phyloP scores from a whole-genome alignment of 1,140 invertebrate species.

The Latrodectus geometricus region DNA sequence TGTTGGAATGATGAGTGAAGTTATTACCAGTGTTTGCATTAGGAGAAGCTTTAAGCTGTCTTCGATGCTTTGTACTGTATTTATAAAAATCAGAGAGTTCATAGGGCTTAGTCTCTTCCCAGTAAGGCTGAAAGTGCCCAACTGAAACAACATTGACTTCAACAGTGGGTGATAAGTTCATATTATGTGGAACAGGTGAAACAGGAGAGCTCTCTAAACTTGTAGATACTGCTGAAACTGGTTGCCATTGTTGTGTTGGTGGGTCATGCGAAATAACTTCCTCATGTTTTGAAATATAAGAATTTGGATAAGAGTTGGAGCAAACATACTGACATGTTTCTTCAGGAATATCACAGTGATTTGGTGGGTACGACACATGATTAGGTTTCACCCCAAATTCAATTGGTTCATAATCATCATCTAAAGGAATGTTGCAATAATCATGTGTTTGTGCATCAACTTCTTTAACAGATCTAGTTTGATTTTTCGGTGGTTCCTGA shows the following conservation, averaged over 20 bases:
- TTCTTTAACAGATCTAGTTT: background rate
- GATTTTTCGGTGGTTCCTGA: slow-evolving; percentile 42
- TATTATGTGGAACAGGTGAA: slow-evolving; percentile 24
- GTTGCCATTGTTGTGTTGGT: slow-evolving; percentile 5
- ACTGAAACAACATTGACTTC: slow-evolving; percentile 81
- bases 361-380: background rate
- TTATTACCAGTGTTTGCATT: background rate
- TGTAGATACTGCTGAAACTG: background rate
- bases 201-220: background rate
- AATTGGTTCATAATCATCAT: slow-evolving; percentile 21
- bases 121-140: slow-evolving; percentile 89
- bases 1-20: background rate
- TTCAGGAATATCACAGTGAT: slow-evolving; percentile 28
- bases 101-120: slow-evolving; percentile 93
- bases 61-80: slow-evolving; percentile 91
- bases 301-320: background rate
- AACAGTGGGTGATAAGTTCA: slow-evolving; percentile 41
- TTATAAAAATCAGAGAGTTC: slow-evolving; percentile 98
- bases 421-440: background rate
- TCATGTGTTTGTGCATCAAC: background rate
- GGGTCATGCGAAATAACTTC: background rate
- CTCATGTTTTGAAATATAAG: background rate
- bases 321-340: slow-evolving; percentile 1
- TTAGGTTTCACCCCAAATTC: slow-evolving; percentile 7
- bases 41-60: slow-evolving; percentile 65